Evolutionary conservation across 2,888 invertebrate genomes (phyloP), one percentile per base, ranked within the genome.

Genomic region (Sinodicranocentrus sp.): DNA sequence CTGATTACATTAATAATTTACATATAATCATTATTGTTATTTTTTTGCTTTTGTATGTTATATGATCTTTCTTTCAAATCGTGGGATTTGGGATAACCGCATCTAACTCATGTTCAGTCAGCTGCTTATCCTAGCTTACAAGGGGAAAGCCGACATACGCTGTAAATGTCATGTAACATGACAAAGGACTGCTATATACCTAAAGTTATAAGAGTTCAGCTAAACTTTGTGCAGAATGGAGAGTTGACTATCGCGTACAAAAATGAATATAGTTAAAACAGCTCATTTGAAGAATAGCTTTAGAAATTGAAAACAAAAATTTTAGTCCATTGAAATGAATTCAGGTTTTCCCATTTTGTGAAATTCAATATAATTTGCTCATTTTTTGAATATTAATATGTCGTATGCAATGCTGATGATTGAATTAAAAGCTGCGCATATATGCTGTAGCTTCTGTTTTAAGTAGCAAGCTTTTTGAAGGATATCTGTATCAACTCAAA

Each of bases 131-230:
- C 85, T 86, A 86, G 84, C 86, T 87, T 86, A 85, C 80, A 85
- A 87, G 86, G 87, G 87, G 87, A 85, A 86, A 86, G 85, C 86
- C 84, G 72, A 85, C 84, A 84, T 87, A 87, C 87, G 87, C 87
- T 87, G 13, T 39, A 39, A 39, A 5, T 39, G 5, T 5, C 13
- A 8, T 39, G 39, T 39, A 39, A 39, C 39, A 8, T 39, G 6
- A 39, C 13, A 39, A 8, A 39, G 5, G 13, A 39, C 39, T 39
- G 39, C 39, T 13, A 39, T 39, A 8, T 86, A 71, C 71, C 82
- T 84, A n/a, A n/a, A n/a, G n/a, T n/a, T n/a, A n/a, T n/a, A n/a
- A n/a, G n/a, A n/a, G n/a, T n/a, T n/a, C n/a, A n/a, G n/a, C n/a
- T n/a, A n/a, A n/a, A n/a, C n/a, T n/a, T n/a, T n/a, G n/a, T n/a